Evolutionary conservation across 2,888 invertebrate species (phyloP).

Genomic region (Operophtera brumata): DNA sequence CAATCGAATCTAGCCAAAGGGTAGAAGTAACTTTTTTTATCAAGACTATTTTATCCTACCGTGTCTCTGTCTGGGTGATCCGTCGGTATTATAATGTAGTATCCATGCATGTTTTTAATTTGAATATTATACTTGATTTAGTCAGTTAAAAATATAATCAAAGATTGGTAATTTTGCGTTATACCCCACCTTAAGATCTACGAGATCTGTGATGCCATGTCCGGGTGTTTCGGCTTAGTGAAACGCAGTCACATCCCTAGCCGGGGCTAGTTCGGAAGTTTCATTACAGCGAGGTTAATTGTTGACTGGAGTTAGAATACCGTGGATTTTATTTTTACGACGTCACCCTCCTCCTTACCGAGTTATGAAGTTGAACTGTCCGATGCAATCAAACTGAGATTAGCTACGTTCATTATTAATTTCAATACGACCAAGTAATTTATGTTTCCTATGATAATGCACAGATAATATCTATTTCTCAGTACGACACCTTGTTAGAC

Average conservation of each 20-base stretch:
- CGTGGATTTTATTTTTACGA: constrained; percentile 69
- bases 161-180: too few relatives aligned
- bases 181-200: too few relatives aligned
- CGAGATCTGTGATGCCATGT: too few relatives aligned
- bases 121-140: too few relatives aligned
- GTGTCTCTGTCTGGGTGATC: too few relatives aligned
- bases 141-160: too few relatives aligned
- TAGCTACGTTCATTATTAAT: constrained; percentile 30
- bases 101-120: too few relatives aligned
- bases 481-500: constrained; percentile 7
- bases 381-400: constrained; percentile 45
- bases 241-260: constrained; percentile 17
- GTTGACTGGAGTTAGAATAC: constrained; percentile 65
- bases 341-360: constrained; percentile 55
- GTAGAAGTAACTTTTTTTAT: too few relatives aligned
- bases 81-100: too few relatives aligned
- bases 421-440: constrained; percentile 18
- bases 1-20: too few relatives aligned
- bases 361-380: constrained; percentile 55
- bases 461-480: constrained; percentile 14
- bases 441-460: constrained; percentile 18
- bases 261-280: constrained; percentile 70
- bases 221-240: neutral
- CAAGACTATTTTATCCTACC: too few relatives aligned
- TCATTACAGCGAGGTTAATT: constrained; percentile 75